A percentile compares a stretch with the other conserved stretches of the same genome.
Evolutionary conservation across 2,888 invertebrate species (phyloP).

Genomic region (Trichogramma dendrolimi): DNA sequence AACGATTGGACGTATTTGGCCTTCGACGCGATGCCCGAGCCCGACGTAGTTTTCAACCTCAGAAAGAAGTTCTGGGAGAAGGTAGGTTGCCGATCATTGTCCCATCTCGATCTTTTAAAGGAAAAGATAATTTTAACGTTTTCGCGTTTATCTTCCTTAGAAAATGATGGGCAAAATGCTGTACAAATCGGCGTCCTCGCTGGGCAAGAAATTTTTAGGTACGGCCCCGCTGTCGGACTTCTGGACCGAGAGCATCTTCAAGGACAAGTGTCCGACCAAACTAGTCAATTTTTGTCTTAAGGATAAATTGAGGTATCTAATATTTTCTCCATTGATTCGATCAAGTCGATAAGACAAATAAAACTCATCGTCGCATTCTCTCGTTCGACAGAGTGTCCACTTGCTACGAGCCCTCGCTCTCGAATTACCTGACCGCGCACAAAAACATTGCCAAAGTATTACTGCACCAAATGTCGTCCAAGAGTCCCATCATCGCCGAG

Average conservation of each 20-base stretch:
- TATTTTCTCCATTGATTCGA: background rate
- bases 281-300: conserved; percentile 41
- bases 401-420: conserved; percentile 42
- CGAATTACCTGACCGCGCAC: conserved; percentile 42
- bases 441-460: conserved; percentile 42
- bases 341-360: background rate
- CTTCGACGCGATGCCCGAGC: conserved; percentile 36
- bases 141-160: conserved; percentile 30
- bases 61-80: conserved; percentile 42
- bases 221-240: conserved; percentile 39
- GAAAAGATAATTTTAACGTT: background rate
- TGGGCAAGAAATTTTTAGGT: conserved; percentile 37
- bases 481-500: conserved; percentile 39
- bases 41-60: conserved; percentile 36
- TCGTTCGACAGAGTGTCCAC: conserved; percentile 38
- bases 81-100: conserved; percentile 29
- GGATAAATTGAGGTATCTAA: conserved; percentile 38
- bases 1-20: conserved; percentile 43
- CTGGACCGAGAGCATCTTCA: conserved; percentile 42
- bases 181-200: conserved; percentile 40
- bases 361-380: background rate
- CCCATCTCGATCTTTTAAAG: background rate
- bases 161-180: conserved; percentile 38
- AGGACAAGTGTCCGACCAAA: conserved; percentile 38
- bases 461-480: conserved; percentile 40